A percentile compares a stretch with the other conserved stretches of the same genome.
These are phyloP conservation scores for Drosophila acutilabella DNA, from an alignment of 2,888 invertebrate species.

Conservation along the genomic window DNA sequence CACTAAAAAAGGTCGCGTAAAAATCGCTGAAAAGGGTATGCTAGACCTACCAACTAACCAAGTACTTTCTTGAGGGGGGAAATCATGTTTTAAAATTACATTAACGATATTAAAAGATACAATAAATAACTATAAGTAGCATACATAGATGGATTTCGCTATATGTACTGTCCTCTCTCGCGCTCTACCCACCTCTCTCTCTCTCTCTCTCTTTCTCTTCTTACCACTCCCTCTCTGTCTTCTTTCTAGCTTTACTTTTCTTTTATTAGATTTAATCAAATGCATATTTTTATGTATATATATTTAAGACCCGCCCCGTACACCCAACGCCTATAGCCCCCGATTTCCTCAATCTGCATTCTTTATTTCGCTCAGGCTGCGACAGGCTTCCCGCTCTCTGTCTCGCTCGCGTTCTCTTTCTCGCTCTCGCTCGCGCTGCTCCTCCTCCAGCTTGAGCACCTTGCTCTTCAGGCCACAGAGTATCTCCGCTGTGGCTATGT, in stretches of 20 bases:
- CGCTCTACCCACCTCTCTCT: slow-evolving; percentile 1
- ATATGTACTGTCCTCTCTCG: slow-evolving; percentile 35
- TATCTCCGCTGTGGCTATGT: slow-evolving; percentile 82
- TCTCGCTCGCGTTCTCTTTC: slow-evolving; percentile 58
- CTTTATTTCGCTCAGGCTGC: slow-evolving; percentile 78
- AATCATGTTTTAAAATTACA: slow-evolving; percentile 63
- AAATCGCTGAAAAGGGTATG: slow-evolving; percentile 31
- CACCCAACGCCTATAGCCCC: slow-evolving; percentile 14
- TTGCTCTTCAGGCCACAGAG: slow-evolving; percentile 82
- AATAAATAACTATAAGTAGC: slow-evolving; percentile 79
- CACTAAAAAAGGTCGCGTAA: too few species aligned
- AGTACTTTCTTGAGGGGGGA: slow-evolving; percentile 1
- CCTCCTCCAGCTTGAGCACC: slow-evolving; percentile 81
- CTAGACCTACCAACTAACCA: slow-evolving; percentile 66
- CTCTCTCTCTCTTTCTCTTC: slow-evolving; percentile 9
- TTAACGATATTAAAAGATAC: slow-evolving; percentile 74
- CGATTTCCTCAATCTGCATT: slow-evolving; percentile 73
- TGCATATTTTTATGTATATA: slow-evolving; percentile 59
- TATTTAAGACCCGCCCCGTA: slow-evolving; percentile 47
- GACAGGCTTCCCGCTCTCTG: slow-evolving; percentile 66
- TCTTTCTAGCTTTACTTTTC: slow-evolving; percentile 21
- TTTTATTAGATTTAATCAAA: slow-evolving; percentile 60
- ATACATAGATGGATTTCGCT: slow-evolving; percentile 55
- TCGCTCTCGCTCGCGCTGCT: slow-evolving; percentile 70
- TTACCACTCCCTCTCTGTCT: slow-evolving; percentile 3